These are phyloP conservation scores for Labrus mixtus DNA, from an alignment of 2,113 vertebrate genomes.

Conservation along the genomic window DNA sequence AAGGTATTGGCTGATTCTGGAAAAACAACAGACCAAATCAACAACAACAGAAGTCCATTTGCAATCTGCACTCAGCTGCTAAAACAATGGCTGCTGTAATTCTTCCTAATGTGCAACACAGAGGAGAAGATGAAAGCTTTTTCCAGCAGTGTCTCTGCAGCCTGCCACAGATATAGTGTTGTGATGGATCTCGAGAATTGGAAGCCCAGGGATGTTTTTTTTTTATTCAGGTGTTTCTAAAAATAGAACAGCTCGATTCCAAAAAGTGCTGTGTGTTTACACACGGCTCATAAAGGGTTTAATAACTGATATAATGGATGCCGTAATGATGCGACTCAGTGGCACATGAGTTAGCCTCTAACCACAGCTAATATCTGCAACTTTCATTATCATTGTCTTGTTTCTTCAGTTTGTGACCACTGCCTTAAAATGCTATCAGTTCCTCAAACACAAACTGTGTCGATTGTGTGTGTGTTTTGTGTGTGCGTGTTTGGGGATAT, in stretches of 20 bases:
- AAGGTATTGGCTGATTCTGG: conserved; percentile 20
- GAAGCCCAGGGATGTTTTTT: conserved; percentile 53
- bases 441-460: conserved; percentile 42
- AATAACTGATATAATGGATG: conserved; percentile 20
- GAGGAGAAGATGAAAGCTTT: conserved; percentile 57
- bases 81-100: conserved; percentile 41
- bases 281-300: conserved; percentile 29
- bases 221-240: conserved; percentile 57
- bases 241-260: conserved; percentile 51
- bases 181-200: conserved; percentile 39
- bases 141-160: conserved; percentile 34
- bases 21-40: conserved; percentile 21
- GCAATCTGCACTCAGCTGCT: conserved; percentile 39
- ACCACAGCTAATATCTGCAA: conserved; percentile 12
- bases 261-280: conserved; percentile 23
- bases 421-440: conserved; percentile 27
- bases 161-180: conserved; percentile 31
- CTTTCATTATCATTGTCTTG: background rate
- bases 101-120: conserved; percentile 30
- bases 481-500: conserved; percentile 43
- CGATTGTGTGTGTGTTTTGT: conserved; percentile 20
- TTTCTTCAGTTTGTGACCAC: conserved; percentile 19
- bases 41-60: conserved; percentile 42
- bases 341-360: background rate
- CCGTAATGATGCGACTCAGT: conserved; percentile 25